Evolutionary conservation across 2,888 invertebrate species (phyloP).

Genomic region (Listrodromus nycthemerus): DNA sequence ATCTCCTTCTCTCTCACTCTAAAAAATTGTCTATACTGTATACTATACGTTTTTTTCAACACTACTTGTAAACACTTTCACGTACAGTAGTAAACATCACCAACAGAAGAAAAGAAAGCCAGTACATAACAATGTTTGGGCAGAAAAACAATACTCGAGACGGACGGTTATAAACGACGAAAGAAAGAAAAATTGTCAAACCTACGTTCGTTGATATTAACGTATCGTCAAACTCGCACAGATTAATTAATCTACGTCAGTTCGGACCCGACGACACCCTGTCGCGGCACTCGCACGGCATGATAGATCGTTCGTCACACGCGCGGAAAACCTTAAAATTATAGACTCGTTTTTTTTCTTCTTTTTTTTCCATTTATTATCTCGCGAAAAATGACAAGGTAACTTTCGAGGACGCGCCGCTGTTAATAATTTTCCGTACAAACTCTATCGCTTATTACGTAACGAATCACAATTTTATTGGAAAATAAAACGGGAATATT

Average conservation of each 20-base stretch:
- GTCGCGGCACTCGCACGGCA: constrained; percentile 4
- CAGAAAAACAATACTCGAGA: not conserved
- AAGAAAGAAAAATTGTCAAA: constrained; percentile 9
- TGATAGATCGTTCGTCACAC: constrained; percentile 1
- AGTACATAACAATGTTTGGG: constrained; percentile 11
- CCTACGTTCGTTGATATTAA: not conserved
- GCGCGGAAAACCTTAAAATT: not conserved
- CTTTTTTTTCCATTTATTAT: not conserved
- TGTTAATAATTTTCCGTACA: too few species aligned
- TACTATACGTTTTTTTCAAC: constrained; percentile 52
- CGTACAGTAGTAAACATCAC: constrained; percentile 30
- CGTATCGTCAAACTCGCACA: not conserved
- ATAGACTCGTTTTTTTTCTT: not conserved
- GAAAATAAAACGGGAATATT: not conserved
- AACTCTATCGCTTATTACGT: not conserved
- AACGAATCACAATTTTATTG: not conserved
- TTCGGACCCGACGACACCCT: not conserved
- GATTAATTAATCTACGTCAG: not conserved
- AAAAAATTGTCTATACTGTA: constrained; percentile 63
- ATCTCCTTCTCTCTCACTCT: constrained; percentile 68
- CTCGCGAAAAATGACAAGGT: not conserved
- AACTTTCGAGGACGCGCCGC: not conserved
- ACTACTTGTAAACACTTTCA: constrained; percentile 38
- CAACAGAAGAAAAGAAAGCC: constrained; percentile 1
- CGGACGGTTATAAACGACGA: constrained; percentile 23